A percentile compares a stretch with the other conserved stretches of the same genome.
phyloP scores from a whole-genome alignment of 2,888 invertebrate species.

The Caenorhabditis zanzibari region DNA sequence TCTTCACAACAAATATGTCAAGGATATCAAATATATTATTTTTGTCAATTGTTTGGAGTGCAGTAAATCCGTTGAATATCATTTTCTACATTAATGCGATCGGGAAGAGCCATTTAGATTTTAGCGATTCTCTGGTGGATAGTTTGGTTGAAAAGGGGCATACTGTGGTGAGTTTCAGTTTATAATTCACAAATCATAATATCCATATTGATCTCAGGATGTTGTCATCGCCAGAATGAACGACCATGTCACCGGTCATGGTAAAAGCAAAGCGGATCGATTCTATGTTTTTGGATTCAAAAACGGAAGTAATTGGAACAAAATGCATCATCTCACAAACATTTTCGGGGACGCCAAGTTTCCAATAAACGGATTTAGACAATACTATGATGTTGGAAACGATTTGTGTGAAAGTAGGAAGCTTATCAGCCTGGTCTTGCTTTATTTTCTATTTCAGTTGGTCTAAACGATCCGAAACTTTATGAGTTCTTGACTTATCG shows the following conservation, averaged over 20 bases:
- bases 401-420: conserved; percentile 47
- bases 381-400: conserved; percentile 39
- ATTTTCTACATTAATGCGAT: conserved; percentile 62
- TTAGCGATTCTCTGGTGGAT: conserved; percentile 62
- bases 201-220: conserved; percentile 24
- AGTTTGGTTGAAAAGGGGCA: conserved; percentile 63
- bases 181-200: not conserved
- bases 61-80: conserved; percentile 33
- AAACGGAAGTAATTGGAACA: conserved; percentile 36
- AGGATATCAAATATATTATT: not conserved
- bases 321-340: conserved; percentile 33
- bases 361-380: conserved; percentile 39
- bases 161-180: conserved; percentile 63
- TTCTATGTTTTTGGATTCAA: conserved; percentile 43
- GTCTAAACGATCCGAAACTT: conserved; percentile 49
- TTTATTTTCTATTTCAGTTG: conserved; percentile 41
- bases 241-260: conserved; percentile 41
- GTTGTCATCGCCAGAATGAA: conserved; percentile 47
- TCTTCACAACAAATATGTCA: not conserved
- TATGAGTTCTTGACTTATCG: conserved; percentile 57
- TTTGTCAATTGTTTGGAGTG: not conserved
- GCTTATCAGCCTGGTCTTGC: too few relatives aligned
- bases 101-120: conserved; percentile 71
- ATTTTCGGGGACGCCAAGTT: conserved; percentile 29
- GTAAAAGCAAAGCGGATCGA: conserved; percentile 45